These are phyloP conservation scores for Pungitius pungitius DNA, from an alignment of 2,113 vertebrate species.

Conservation along the genomic window DNA sequence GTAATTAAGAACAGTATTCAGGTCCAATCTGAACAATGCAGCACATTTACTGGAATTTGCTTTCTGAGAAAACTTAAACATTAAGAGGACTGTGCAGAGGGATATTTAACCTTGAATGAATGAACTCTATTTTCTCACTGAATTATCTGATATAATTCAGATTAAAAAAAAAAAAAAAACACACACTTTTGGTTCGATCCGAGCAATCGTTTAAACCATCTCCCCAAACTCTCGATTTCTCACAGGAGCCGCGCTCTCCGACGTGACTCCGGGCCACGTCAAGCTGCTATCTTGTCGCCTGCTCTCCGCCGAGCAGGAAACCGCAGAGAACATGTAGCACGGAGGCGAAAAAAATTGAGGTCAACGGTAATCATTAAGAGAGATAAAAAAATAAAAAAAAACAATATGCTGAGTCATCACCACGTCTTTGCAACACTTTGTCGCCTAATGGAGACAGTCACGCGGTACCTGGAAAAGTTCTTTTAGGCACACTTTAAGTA, in stretches of 20 bases:
- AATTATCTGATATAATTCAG: background rate
- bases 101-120: background rate
- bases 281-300: background rate
- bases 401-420: background rate
- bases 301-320: constrained; percentile 4
- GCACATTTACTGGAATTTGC: background rate
- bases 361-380: background rate
- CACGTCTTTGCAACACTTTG: too few species aligned
- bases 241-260: background rate
- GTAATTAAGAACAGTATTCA: background rate
- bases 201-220: background rate
- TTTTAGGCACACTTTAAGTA: too few species aligned
- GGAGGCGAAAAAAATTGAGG: fast-evolving
- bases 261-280: background rate
- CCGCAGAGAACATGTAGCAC: background rate
- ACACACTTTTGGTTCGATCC: background rate
- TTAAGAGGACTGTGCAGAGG: background rate
- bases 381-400: background rate
- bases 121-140: too few species aligned
- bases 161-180: background rate
- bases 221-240: background rate
- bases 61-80: background rate
- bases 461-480: too few species aligned
- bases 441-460: too few species aligned
- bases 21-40: too few species aligned